A percentile compares a stretch with the other conserved stretches of the same genome.
These are phyloP conservation scores for Monodelphis domestica DNA, from an alignment of 2,797 vertebrate genomes.

Conservation along the genomic window DNA sequence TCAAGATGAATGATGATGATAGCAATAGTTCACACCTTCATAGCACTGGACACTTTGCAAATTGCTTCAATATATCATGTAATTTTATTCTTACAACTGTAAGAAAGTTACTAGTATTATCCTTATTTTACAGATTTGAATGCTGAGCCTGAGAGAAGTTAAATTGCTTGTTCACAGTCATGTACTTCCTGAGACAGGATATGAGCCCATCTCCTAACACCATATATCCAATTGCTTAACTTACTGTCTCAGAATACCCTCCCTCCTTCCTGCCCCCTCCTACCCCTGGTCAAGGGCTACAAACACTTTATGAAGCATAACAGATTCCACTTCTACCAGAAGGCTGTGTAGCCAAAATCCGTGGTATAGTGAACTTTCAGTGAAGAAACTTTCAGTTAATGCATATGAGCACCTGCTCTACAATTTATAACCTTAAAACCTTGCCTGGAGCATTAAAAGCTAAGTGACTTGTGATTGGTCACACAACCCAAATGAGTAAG, in stretches of 20 bases:
- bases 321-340: background rate
- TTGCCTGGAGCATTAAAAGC: background rate
- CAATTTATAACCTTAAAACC: background rate
- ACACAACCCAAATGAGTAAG: background rate
- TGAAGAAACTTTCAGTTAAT: background rate
- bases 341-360: background rate
- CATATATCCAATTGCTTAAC: background rate
- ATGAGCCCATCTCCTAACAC: background rate
- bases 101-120: background rate
- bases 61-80: background rate
- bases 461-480: background rate
- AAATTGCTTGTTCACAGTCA: background rate
- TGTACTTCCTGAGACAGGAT: background rate
- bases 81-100: background rate
- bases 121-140: slow-evolving; percentile 37
- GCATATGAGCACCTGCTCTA: background rate
- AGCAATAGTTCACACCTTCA: background rate
- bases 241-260: background rate
- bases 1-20: background rate
- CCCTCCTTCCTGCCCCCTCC: too few relatives aligned
- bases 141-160: background rate
- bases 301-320: background rate
- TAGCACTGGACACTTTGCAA: background rate
- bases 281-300: background rate
- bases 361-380: background rate